A percentile compares a stretch with the other conserved stretches of the same genome.
Evolutionary conservation across 1,140 invertebrate species (phyloP).

Genomic region (Meloidogyne floridensis): DNA sequence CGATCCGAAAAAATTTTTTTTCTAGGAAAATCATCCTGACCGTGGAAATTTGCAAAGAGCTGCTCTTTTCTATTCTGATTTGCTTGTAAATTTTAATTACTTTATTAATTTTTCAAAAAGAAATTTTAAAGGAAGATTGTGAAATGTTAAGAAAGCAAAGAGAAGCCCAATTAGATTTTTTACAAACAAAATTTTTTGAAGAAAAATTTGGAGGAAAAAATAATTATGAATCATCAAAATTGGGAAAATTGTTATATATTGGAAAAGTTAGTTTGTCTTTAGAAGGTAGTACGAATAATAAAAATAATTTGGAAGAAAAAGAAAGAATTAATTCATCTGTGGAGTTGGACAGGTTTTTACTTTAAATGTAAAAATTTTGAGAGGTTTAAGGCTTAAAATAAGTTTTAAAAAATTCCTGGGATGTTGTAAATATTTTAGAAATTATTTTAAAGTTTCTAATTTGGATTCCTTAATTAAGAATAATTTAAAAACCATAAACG

Average conservation of each 20-base stretch:
- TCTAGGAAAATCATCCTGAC: conserved; percentile 84
- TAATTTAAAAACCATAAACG: conserved; percentile 15
- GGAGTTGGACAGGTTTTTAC: conserved; percentile 53
- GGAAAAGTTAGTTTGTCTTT: conserved; percentile 74
- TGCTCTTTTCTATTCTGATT: conserved; percentile 88
- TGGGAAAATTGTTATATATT: conserved; percentile 69
- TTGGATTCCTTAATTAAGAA: neutral
- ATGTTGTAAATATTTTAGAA: conserved; percentile 30
- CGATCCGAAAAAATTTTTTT: conserved; percentile 9
- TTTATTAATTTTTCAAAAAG: conserved; percentile 19
- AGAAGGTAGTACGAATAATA: neutral
- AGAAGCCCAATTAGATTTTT: conserved; percentile 89
- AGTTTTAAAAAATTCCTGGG: neutral
- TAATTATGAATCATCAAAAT: conserved; percentile 66
- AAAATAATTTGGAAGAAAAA: neutral
- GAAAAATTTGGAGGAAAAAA: conserved; percentile 38
- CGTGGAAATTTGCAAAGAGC: conserved; percentile 92
- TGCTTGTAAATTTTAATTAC: conserved; percentile 75
- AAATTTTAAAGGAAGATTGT: conserved; percentile 76
- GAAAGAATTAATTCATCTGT: conserved; percentile 39
- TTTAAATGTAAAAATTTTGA: conserved; percentile 39
- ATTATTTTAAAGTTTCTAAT: conserved; percentile 27
- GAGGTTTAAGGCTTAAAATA: neutral
- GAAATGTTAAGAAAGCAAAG: conserved; percentile 84
- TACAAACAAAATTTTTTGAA: conserved; percentile 85